Percentiles rank a stretch among this genome's conserved stretches.
phyloP scores from a whole-genome alignment of 2,113 vertebrate genomes.

The Elaphurus davidianus region DNA sequence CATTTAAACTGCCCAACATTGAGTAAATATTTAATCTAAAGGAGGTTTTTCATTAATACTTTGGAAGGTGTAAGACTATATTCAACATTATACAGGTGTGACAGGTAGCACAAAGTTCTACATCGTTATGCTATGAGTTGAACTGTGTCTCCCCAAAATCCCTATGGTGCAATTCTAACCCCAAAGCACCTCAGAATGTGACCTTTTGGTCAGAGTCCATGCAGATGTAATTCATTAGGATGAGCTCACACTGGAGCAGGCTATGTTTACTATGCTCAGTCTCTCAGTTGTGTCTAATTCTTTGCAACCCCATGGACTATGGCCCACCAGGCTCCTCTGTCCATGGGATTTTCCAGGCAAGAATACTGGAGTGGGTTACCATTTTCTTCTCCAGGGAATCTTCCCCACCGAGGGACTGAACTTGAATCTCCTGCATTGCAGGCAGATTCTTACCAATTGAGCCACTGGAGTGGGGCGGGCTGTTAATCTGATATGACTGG shows the following conservation, averaged over 20 bases:
- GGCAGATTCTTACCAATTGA: neutral
- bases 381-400: neutral
- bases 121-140: neutral
- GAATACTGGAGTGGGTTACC: neutral
- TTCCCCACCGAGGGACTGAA: neutral
- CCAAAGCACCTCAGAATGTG: neutral
- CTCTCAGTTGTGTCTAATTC: neutral
- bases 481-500: neutral
- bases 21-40: neutral
- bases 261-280: neutral
- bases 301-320: neutral
- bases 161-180: neutral
- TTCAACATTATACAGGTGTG: neutral
- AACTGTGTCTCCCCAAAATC: neutral
- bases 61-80: neutral
- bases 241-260: neutral
- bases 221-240: neutral
- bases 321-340: neutral
- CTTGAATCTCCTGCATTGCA: neutral
- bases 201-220: neutral
- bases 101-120: neutral
- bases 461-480: neutral
- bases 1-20: neutral
- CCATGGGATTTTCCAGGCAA: neutral
- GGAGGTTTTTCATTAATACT: neutral